Conservation (phyloP, 2,113 vertebrate genomes). For the Pluvianellus socialis region DNA sequence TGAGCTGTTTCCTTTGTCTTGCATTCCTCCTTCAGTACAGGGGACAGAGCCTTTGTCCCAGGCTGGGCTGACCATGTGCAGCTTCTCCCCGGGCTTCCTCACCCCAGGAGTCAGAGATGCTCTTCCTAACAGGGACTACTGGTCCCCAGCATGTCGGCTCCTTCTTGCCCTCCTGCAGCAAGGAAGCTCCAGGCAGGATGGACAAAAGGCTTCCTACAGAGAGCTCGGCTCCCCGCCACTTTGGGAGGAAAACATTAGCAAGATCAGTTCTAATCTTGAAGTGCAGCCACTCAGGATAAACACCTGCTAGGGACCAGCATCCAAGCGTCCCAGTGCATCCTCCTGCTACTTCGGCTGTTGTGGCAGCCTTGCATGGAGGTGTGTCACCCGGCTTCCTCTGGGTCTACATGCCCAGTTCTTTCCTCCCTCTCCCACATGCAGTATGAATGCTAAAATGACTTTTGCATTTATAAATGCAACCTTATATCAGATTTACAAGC, state of each 20-base stretch:
- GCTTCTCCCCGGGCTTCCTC: not conserved
- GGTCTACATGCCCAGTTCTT: not conserved
- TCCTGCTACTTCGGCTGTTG: not conserved
- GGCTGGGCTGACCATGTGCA: not conserved
- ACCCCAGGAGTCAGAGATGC: not conserved
- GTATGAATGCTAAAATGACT: not conserved
- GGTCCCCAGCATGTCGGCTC: not conserved
- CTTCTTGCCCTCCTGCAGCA: not conserved
- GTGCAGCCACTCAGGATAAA: not conserved
- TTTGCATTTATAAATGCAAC: not conserved
- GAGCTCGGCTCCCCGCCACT: not conserved
- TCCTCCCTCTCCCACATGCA: not conserved
- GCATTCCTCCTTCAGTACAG: conserved; percentile 8
- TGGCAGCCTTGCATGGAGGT: not conserved
- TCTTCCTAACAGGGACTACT: not conserved
- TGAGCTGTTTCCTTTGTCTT: not conserved
- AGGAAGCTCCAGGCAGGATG: not conserved
- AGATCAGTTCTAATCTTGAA: not conserved
- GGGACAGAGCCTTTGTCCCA: conserved; percentile 9
- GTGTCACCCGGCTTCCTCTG: not conserved
- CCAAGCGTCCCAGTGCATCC: not conserved
- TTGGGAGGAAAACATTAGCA: not conserved
- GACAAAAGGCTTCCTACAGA: not conserved
- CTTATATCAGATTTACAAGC: not conserved
- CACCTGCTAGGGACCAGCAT: not conserved